These are phyloP conservation scores for Fringilla coelebs DNA, from an alignment of 2,797 vertebrate species.

Conservation along the genomic window DNA sequence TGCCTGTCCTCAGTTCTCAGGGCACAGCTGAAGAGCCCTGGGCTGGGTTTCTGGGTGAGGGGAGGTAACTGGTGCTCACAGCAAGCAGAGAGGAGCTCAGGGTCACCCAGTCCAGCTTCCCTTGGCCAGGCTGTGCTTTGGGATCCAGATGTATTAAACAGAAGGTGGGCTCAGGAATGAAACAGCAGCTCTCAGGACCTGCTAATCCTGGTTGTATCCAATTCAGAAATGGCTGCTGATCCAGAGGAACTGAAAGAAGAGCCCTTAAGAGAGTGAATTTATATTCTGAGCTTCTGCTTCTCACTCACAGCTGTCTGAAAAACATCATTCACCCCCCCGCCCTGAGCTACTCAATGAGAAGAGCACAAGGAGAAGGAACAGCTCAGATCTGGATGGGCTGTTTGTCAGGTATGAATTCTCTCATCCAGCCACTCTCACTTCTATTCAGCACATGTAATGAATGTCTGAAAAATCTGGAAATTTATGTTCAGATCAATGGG, in stretches of 20 bases:
- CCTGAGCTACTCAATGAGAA: constrained; percentile 37
- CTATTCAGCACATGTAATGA: constrained; percentile 71
- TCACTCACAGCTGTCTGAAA: constrained; percentile 61
- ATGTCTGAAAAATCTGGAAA: constrained; percentile 71
- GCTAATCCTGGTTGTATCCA: background rate
- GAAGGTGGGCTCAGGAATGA: background rate
- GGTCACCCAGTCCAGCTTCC: background rate
- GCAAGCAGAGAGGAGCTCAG: background rate
- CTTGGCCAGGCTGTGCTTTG: fast-evolving
- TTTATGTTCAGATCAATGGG: constrained; percentile 73
- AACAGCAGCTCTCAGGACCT: background rate
- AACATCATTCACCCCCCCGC: background rate
- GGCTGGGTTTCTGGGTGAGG: background rate
- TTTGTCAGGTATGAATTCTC: constrained; percentile 69
- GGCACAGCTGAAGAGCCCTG: background rate
- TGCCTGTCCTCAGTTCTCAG: background rate
- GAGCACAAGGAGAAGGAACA: constrained; percentile 48
- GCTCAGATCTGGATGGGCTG: constrained; percentile 53
- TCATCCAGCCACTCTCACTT: constrained; percentile 63
- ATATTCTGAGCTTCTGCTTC: constrained; percentile 56
- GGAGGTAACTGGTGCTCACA: background rate
- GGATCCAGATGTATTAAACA: fast-evolving
- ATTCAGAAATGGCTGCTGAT: constrained; percentile 42
- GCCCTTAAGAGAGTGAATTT: constrained; percentile 42
- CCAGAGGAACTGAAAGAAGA: constrained; percentile 35